Evolutionary conservation across 2,113 vertebrate genomes (phyloP).

Genomic region (Ornithorhynchus anatinus): DNA sequence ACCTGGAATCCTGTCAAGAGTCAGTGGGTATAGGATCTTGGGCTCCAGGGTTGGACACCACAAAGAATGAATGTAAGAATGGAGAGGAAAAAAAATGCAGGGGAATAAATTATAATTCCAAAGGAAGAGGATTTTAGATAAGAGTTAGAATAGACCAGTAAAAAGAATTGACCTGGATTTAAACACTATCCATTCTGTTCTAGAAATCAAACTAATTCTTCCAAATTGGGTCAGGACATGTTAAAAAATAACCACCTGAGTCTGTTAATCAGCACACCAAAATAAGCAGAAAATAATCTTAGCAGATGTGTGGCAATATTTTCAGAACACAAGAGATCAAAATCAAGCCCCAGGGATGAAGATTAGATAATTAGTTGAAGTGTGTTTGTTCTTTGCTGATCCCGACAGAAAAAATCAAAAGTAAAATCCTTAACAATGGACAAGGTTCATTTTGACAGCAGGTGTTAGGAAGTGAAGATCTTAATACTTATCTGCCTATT

Average conservation of each 20-base stretch:
- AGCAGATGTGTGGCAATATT: slow-evolving; percentile 9
- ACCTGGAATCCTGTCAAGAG: too few relatives aligned
- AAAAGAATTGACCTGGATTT: too few relatives aligned
- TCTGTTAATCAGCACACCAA: slow-evolving; percentile 22
- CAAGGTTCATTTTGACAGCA: too few relatives aligned
- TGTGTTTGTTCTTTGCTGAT: slow-evolving; percentile 18
- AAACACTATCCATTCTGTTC: neutral
- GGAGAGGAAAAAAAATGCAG: too few relatives aligned
- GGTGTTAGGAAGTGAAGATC: too few relatives aligned
- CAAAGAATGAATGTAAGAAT: too few relatives aligned
- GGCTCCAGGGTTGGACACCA: too few relatives aligned
- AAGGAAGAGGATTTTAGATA: too few relatives aligned
- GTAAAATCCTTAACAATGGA: slow-evolving; percentile 1
- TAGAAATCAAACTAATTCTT: neutral
- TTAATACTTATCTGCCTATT: too few relatives aligned
- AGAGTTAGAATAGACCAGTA: too few relatives aligned
- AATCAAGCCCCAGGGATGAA: slow-evolving; percentile 31
- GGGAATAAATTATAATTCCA: too few relatives aligned
- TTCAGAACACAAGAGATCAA: slow-evolving; percentile 31
- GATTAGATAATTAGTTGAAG: slow-evolving; percentile 52
- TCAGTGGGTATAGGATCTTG: too few relatives aligned
- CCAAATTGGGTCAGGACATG: neutral
- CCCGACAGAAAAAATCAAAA: slow-evolving; percentile 29
- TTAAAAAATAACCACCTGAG: slow-evolving; percentile 9
- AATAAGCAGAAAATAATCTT: neutral